Percentiles rank a stretch among this genome's conserved stretches.
Evolutionary conservation across 2,888 invertebrate species (phyloP).

Genomic region (Endotricha flammealis): DNA sequence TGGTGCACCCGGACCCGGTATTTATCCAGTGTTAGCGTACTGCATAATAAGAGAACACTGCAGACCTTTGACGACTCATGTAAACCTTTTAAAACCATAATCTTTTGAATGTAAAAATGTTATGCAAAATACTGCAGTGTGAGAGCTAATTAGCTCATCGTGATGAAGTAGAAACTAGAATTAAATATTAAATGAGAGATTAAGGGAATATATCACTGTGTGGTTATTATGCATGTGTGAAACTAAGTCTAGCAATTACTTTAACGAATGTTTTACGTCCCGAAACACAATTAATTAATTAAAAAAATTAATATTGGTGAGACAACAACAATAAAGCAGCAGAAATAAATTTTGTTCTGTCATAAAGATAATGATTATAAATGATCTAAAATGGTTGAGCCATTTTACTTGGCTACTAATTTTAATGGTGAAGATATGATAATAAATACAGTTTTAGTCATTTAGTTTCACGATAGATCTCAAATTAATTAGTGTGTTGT

Average conservation of each 20-base stretch:
- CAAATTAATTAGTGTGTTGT: no score
- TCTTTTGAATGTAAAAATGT: constrained; percentile 42
- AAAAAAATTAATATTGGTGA: no score
- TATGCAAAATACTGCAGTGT: constrained; percentile 38
- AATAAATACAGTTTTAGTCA: no score
- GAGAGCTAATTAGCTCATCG: constrained; percentile 48
- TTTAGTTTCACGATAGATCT: no score
- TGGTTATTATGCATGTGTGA: no score
- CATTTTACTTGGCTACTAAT: no score
- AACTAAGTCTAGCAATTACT: constrained; percentile 23
- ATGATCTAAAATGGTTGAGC: no score
- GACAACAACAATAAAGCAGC: no score
- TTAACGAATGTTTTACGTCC: constrained; percentile 20
- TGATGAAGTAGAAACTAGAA: constrained; percentile 8
- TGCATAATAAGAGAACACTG: constrained; percentile 59
- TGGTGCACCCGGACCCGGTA: constrained; percentile 52
- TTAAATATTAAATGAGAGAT: background rate
- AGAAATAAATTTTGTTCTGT: no score
- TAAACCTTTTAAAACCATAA: constrained; percentile 51
- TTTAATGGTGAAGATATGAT: no score
- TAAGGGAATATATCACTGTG: background rate
- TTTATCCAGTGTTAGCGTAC: constrained; percentile 63
- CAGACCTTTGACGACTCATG: constrained; percentile 44
- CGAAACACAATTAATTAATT: no score
- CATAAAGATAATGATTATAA: no score